phyloP scores from a whole-genome alignment of 2,888 invertebrate species.

The Drosophila testacea region DNA sequence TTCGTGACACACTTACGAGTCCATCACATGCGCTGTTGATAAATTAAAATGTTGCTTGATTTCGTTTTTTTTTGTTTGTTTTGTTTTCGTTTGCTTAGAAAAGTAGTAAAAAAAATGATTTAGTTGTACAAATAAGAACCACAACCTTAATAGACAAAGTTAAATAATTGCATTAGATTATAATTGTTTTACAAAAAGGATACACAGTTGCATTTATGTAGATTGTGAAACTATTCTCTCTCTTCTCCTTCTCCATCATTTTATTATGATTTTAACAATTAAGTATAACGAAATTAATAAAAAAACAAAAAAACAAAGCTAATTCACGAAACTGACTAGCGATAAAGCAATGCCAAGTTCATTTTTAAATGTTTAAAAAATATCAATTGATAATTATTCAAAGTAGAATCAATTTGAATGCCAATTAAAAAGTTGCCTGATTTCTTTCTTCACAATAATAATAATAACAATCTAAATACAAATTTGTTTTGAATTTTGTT shows the following conservation, averaged over 20 bases:
- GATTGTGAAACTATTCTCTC: slow-evolving; percentile 34
- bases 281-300: slow-evolving; percentile 42
- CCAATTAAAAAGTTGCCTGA: slow-evolving; percentile 56
- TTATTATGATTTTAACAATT: slow-evolving; percentile 29
- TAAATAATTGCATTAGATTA: slow-evolving; percentile 68
- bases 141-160: slow-evolving; percentile 82
- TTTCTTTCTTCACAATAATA: slow-evolving; percentile 39
- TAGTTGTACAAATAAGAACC: slow-evolving; percentile 78
- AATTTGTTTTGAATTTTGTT: slow-evolving; percentile 32
- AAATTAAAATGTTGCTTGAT: slow-evolving; percentile 68
- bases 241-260: neutral
- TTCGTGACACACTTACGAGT: slow-evolving; percentile 53
- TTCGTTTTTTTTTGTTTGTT: slow-evolving; percentile 4
- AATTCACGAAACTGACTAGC: slow-evolving; percentile 60
- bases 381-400: slow-evolving; percentile 8
- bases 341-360: slow-evolving; percentile 54
- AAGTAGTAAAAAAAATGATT: slow-evolving; percentile 59
- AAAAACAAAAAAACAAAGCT: slow-evolving; percentile 54
- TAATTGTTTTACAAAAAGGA: slow-evolving; percentile 51
- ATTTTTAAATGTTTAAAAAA: slow-evolving; percentile 2
- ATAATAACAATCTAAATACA: slow-evolving; percentile 59
- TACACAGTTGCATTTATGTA: slow-evolving; percentile 37
- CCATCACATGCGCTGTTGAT: slow-evolving; percentile 79
- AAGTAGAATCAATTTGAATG: slow-evolving; percentile 38
- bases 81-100: slow-evolving; percentile 55